These are phyloP conservation scores for Brachionus angularis DNA, from an alignment of 1,140 invertebrate genomes.

Conservation along the genomic window DNA sequence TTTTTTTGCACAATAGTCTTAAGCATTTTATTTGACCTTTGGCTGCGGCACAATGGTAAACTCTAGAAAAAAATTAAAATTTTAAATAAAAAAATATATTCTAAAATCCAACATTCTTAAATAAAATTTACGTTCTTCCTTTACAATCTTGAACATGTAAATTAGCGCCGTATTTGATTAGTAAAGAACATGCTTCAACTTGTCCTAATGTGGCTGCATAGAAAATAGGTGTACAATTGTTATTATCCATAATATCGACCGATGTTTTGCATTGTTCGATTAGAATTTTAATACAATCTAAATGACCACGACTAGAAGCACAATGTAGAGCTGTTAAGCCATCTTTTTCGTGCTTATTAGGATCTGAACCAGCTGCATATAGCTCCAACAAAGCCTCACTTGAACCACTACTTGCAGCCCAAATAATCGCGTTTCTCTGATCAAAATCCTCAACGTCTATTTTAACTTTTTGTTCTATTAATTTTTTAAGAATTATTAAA, in stretches of 20 bases:
- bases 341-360: conserved; percentile 73
- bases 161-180: conserved; percentile 75
- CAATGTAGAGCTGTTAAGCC: conserved; percentile 77
- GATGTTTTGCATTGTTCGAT: conserved; percentile 58
- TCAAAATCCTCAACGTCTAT: conserved; percentile 83
- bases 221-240: conserved; percentile 82
- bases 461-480: conserved; percentile 72
- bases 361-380: conserved; percentile 74
- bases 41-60: conserved; percentile 80
- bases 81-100: conserved; percentile 36
- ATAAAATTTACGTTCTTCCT: conserved; percentile 37
- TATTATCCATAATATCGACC: conserved; percentile 68
- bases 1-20: conserved; percentile 69
- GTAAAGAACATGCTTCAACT: conserved; percentile 80
- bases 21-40: conserved; percentile 86
- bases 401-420: conserved; percentile 87
- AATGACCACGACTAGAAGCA: conserved; percentile 87
- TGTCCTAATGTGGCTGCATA: conserved; percentile 92
- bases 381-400: conserved; percentile 76
- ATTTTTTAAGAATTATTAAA: conserved; percentile 74
- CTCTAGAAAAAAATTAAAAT: too few species aligned
- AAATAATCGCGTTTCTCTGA: conserved; percentile 82
- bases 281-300: conserved; percentile 81
- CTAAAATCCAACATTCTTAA: background rate
- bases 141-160: conserved; percentile 39